Evolutionary conservation across 2,888 invertebrate genomes (phyloP).

Genomic region (Tachystola acroxantha): DNA sequence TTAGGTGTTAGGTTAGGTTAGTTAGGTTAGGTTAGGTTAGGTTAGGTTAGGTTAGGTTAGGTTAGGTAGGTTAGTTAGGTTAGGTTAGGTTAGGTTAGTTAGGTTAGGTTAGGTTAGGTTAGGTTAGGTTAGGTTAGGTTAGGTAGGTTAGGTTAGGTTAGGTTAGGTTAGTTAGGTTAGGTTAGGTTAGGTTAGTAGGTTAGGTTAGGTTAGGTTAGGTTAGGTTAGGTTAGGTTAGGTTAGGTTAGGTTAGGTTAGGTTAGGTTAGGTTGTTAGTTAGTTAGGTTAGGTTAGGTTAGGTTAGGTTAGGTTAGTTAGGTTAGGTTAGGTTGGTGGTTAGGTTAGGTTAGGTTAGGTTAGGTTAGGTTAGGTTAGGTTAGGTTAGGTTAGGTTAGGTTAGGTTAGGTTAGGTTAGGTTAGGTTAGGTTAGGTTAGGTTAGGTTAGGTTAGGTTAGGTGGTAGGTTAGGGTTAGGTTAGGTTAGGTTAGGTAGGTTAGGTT

Average conservation of each 20-base stretch:
- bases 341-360: constrained; percentile 9
- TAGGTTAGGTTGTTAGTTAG: too few relatives aligned
- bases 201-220: constrained; percentile 10
- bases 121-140: constrained; percentile 18
- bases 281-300: constrained; percentile 11
- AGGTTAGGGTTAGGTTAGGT: too few relatives aligned
- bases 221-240: constrained; percentile 10
- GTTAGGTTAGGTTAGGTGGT: too few relatives aligned
- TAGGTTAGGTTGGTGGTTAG: too few relatives aligned
- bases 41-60: constrained; percentile 11
- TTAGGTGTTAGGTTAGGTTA: too few relatives aligned
- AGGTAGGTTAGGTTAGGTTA: too few relatives aligned
- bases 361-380: constrained; percentile 10
- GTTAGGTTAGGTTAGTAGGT: constrained; percentile 16
- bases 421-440: constrained; percentile 23
- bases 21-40: constrained; percentile 10
- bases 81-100: constrained; percentile 12
- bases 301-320: constrained; percentile 11
- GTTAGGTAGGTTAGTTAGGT: too few relatives aligned
- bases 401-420: constrained; percentile 22
- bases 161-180: constrained; percentile 17
- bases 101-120: constrained; percentile 19
- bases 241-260: constrained; percentile 11
- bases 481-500: too few relatives aligned
- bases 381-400: constrained; percentile 15